Conservation (phyloP, 2,888 invertebrate species). For the Cerceris rybyensis region DNA sequence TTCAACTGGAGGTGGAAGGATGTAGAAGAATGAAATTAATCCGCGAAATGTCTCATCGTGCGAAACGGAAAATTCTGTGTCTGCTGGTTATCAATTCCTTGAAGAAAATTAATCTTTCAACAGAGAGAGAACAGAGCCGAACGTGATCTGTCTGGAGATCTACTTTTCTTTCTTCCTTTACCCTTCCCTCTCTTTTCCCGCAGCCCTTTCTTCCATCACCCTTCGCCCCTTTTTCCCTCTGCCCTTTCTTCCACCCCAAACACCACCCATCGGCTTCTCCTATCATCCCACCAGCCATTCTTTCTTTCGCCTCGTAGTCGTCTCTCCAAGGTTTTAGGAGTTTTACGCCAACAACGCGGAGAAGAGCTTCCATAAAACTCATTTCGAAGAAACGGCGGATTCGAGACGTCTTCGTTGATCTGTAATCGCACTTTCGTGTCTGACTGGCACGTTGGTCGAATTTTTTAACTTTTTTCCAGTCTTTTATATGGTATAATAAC, state of each 20-base stretch:
- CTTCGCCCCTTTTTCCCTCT: neutral
- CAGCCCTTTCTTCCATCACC: neutral
- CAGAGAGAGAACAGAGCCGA: constrained; percentile 10
- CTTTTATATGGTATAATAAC: too few relatives aligned
- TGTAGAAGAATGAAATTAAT: too few relatives aligned
- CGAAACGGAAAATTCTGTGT: too few relatives aligned
- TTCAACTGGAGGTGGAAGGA: too few relatives aligned
- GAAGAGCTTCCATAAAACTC: constrained; percentile 52
- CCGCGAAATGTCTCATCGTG: too few relatives aligned
- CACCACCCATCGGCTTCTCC: too few relatives aligned
- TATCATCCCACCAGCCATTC: too few relatives aligned
- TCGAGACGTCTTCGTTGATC: constrained; percentile 23
- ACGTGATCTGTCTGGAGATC: neutral
- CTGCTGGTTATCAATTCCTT: too few relatives aligned
- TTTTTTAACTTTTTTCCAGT: constrained; percentile 28
- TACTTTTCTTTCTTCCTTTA: neutral
- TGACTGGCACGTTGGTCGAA: neutral
- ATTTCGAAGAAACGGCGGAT: constrained; percentile 16
- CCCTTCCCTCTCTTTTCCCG: neutral
- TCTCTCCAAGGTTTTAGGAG: constrained; percentile 43
- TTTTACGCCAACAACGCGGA: constrained; percentile 38
- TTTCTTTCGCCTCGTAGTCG: constrained; percentile 22
- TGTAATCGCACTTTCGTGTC: constrained; percentile 38
- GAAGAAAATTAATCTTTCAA: neutral
- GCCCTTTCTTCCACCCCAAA: too few relatives aligned